A percentile compares a stretch with the other conserved stretches of the same genome.
phyloP scores from a whole-genome alignment of 2,797 vertebrate genomes.

The Enoplosus armatus region DNA sequence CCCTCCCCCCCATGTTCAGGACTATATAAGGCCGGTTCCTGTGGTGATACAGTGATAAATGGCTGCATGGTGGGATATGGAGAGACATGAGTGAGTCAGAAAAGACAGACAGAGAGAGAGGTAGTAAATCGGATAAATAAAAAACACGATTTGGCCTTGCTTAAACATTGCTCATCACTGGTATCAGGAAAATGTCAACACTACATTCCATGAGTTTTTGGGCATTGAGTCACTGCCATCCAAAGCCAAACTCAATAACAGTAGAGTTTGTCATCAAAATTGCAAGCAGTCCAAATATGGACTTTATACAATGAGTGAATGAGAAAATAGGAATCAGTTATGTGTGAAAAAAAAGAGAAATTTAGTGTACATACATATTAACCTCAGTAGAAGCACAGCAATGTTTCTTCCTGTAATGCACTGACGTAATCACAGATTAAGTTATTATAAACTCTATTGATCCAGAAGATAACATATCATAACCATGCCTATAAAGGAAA shows the following conservation, averaged over 20 bases:
- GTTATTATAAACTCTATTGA: too few relatives aligned
- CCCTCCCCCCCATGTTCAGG: constrained; percentile 34
- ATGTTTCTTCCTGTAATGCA: neutral
- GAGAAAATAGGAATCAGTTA: neutral
- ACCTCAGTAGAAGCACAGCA: too few relatives aligned
- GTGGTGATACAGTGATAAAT: constrained; percentile 33
- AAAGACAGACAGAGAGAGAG: neutral
- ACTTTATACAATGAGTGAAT: neutral
- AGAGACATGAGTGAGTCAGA: constrained; percentile 1
- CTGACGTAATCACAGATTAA: neutral
- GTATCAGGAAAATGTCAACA: neutral
- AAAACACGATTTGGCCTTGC: too few relatives aligned
- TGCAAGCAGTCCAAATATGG: neutral
- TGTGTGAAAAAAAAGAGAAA: neutral
- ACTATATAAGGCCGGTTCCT: constrained; percentile 73
- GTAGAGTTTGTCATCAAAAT: neutral
- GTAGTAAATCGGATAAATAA: neutral
- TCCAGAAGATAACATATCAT: neutral
- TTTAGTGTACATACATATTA: too few relatives aligned
- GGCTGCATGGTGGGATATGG: neutral
- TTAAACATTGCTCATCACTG: neutral
- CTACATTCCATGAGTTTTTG: neutral
- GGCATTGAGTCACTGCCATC: neutral
- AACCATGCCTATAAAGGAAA: neutral
- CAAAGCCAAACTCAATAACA: neutral